phyloP scores from a whole-genome alignment of 2,113 vertebrate genomes.

The Colinus virginianus region DNA sequence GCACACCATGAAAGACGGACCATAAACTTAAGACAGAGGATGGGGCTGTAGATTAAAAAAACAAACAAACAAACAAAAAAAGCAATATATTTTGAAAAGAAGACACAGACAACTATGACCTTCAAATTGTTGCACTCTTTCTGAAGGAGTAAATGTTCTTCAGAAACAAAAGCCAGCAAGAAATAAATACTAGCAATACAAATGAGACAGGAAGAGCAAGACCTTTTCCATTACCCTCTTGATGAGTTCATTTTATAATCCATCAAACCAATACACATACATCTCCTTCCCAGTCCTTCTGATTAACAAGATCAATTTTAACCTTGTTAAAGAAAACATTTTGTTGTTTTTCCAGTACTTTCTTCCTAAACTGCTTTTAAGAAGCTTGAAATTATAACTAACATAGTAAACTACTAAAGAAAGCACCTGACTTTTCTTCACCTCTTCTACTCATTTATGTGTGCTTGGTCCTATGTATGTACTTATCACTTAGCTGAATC shows the following conservation, averaged over 20 bases:
- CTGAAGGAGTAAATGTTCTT: background rate
- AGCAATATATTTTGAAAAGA: background rate
- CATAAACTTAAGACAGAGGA: background rate
- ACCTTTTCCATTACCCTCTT: background rate
- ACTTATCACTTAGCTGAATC: background rate
- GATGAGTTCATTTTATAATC: background rate
- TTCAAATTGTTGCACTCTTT: background rate
- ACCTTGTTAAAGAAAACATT: background rate
- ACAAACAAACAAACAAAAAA: too few relatives aligned
- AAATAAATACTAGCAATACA: background rate
- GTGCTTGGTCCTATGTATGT: fast-evolving
- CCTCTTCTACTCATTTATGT: background rate
- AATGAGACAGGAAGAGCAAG: background rate
- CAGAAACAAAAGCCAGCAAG: background rate
- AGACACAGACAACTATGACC: background rate
- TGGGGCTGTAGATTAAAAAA: background rate
- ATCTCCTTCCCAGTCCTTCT: background rate
- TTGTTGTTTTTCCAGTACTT: background rate
- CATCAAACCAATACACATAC: background rate
- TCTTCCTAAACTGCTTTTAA: background rate
- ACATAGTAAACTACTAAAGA: background rate
- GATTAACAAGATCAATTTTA: background rate
- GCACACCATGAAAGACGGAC: background rate
- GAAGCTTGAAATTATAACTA: background rate
- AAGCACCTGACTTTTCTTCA: background rate